Base-by-base conservation (phyloP, 2,797 vertebrate species). In the Thripadectes ignobilis region DNA sequence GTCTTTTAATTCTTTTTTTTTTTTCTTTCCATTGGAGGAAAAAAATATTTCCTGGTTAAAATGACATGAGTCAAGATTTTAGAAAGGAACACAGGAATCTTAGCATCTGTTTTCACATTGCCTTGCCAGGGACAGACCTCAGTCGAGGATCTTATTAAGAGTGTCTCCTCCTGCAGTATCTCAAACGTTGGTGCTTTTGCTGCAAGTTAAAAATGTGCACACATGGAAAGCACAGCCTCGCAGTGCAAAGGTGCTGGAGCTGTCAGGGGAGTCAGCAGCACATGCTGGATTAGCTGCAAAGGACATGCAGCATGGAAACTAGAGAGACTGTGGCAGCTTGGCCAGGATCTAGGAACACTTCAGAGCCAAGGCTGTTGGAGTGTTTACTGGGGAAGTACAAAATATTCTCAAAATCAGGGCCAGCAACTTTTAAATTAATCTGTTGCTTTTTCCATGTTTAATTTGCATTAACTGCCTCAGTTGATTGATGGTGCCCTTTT, bases 271-370 rank as follows among this genome's bases (percentile, higher is more conserved):
- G 46, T 26, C n/a, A 75, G 86, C 32, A 68, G 24, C 38, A 77
- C 46, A 30, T 62, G 61, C 68, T 78, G 73, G 63, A 84, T 93
- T 45, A 96, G 48, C 82, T 90, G 91, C 82, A 94, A 59, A 90
- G 59, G 84, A 82, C 79, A 82, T 27, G 67, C 91, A 85, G 82
- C 32, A 43, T 65, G 85, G 94, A 96, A 96, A 96, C 43, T 57
- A n/a, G 72, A 71, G 46, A 78, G 62, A 4, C 67, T 90, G 73
- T 63, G 80, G 80, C 88, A 90, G 85, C 85, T 95, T 97, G 96
- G 95, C 92, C 79, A 58, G 48, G 74, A 34, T 67, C 66, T 89
- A 82, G 95, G 95, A 96, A 93, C 95, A 84, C 74, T 96, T 85
- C 5, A 87, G 73, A 80, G 82, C 93, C 95, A 95, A 96, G 57